A percentile compares a stretch with the other conserved stretches of the same genome.
These are phyloP conservation scores for Mythimna loreyi DNA, from an alignment of 2,888 invertebrate genomes.

Conservation along the genomic window DNA sequence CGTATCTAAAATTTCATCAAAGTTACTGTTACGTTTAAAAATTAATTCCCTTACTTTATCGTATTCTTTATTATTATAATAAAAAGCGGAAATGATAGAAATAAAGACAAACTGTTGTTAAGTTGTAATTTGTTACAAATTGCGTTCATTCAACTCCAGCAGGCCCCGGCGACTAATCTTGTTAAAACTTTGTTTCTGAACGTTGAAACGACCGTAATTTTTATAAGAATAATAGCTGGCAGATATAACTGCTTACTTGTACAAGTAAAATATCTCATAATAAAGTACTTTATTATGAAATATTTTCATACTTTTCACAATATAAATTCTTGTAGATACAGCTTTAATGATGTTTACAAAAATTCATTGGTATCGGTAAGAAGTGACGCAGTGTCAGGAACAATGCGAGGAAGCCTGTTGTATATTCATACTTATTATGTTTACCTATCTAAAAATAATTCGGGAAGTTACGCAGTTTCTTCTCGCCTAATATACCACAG, in stretches of 20 bases:
- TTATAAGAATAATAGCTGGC: constrained; percentile 51
- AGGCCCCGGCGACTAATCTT: constrained; percentile 69
- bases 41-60: constrained; percentile 24
- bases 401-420: too few species aligned
- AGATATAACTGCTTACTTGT: constrained; percentile 38
- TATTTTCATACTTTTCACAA: constrained; percentile 18
- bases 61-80: constrained; percentile 49
- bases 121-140: constrained; percentile 72
- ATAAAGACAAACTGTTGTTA: constrained; percentile 65
- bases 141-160: constrained; percentile 69
- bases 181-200: constrained; percentile 66
- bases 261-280: too few species aligned
- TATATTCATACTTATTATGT: too few species aligned
- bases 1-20: constrained; percentile 32
- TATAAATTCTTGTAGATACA: constrained; percentile 9
- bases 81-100: constrained; percentile 59
- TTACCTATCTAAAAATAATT: too few species aligned
- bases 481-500: too few species aligned
- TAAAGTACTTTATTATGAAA: constrained; percentile 37
- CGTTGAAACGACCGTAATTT: constrained; percentile 47
- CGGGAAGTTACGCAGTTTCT: too few species aligned
- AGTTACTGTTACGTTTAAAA: constrained; percentile 32
- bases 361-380: not conserved
- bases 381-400: too few species aligned
- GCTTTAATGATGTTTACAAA: not conserved